Conservation (phyloP, 2,113 vertebrate genomes). For the Nicator chloris region DNA sequence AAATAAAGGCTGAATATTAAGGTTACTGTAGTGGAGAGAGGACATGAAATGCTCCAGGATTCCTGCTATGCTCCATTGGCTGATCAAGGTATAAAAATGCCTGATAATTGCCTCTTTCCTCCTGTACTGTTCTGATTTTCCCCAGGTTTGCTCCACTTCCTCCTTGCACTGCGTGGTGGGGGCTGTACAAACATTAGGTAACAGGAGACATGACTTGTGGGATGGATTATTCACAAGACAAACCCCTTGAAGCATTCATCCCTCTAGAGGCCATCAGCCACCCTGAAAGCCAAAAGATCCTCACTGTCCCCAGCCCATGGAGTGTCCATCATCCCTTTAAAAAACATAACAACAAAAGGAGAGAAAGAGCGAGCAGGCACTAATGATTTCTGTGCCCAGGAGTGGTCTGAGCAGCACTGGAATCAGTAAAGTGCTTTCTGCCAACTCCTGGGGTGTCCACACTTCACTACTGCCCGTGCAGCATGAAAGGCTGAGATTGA, state of each 20-base stretch:
- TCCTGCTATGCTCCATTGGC: accelerated
- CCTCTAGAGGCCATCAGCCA: not conserved
- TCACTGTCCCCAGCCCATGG: not conserved
- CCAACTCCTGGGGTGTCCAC: constrained; percentile 13
- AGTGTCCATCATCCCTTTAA: not conserved
- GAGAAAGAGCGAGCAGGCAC: not conserved
- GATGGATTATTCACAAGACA: not conserved
- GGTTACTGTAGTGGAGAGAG: not conserved
- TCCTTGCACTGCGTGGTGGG: accelerated
- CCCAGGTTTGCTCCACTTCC: not conserved
- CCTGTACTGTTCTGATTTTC: not conserved
- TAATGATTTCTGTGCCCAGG: not conserved
- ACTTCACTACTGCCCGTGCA: not conserved
- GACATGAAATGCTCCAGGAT: not conserved
- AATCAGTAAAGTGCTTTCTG: constrained; percentile 21
- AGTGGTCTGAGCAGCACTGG: not conserved
- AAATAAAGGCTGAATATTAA: not conserved
- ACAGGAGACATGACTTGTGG: accelerated
- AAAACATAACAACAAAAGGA: not conserved
- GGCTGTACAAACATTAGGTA: not conserved
- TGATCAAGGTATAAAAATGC: not conserved
- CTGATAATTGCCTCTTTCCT: not conserved
- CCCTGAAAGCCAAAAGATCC: not conserved
- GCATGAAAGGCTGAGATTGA: constrained; percentile 37
- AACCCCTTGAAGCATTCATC: not conserved